Evolutionary conservation across 2,113 vertebrate species (phyloP).

Genomic region (Theristicus caerulescens): DNA sequence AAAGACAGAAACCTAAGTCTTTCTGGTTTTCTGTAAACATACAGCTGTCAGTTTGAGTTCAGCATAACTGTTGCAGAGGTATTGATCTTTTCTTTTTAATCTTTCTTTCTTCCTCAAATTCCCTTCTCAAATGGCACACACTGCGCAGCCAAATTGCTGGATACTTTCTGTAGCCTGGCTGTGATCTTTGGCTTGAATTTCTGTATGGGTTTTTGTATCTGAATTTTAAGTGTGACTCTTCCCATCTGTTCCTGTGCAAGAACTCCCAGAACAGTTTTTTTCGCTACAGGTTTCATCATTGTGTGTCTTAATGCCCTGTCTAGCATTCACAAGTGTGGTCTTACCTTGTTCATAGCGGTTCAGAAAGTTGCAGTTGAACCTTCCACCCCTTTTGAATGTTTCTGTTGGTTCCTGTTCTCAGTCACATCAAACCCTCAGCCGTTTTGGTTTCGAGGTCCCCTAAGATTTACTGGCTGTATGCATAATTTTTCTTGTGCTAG

Average conservation of each 20-base stretch:
- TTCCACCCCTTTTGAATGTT: not conserved
- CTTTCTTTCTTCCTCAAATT: not conserved
- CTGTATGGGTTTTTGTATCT: not conserved
- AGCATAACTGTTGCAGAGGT: not conserved
- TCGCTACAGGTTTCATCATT: not conserved
- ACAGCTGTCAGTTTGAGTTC: not conserved
- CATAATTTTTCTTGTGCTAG: not conserved
- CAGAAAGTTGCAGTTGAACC: not conserved
- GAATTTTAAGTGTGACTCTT: not conserved
- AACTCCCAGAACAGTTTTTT: not conserved
- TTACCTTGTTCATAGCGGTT: not conserved
- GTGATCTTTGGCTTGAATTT: not conserved
- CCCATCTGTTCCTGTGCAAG: not conserved
- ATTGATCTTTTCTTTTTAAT: not conserved
- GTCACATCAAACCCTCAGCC: rapidly evolving
- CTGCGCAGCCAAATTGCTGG: not conserved
- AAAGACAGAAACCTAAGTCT: not conserved
- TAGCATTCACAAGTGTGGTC: not conserved
- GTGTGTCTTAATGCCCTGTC: not conserved
- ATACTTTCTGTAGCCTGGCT: not conserved
- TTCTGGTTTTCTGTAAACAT: not conserved
- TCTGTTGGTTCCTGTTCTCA: not conserved
- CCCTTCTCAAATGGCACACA: not conserved
- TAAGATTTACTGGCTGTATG: not conserved
- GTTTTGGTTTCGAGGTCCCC: not conserved